Conservation (phyloP, 2,797 vertebrate species). For the Oreonectes daqikongensis region DNA sequence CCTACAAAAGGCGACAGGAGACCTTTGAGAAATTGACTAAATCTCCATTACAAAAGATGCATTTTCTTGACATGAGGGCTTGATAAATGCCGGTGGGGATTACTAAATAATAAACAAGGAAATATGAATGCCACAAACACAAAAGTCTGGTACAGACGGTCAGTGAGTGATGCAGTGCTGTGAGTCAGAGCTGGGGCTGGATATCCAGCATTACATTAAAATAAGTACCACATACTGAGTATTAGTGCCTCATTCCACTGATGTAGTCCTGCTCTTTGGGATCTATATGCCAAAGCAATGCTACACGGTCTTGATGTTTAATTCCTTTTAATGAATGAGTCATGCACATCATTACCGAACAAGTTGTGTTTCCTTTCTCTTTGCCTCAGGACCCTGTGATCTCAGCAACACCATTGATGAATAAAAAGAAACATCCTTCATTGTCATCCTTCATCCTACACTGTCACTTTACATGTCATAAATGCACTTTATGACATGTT, state of each 20-base stretch:
- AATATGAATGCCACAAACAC: neutral
- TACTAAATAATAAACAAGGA: neutral
- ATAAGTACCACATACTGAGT: neutral
- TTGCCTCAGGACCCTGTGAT: neutral
- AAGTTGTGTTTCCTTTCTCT: neutral
- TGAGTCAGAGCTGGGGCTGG: neutral
- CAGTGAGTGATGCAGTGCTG: neutral
- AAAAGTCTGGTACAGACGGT: neutral
- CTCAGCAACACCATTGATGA: neutral
- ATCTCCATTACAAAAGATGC: neutral
- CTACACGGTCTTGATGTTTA: neutral
- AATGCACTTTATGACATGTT: too few relatives aligned
- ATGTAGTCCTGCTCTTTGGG: neutral
- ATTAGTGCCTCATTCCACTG: neutral
- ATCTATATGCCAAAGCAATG: neutral
- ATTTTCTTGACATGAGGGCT: neutral
- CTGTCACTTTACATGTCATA: neutral
- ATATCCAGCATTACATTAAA: neutral
- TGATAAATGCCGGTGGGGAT: neutral
- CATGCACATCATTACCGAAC: slow-evolving; percentile 17
- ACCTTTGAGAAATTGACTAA: neutral
- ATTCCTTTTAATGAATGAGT: slow-evolving; percentile 23
- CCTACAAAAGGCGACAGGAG: neutral
- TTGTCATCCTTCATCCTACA: neutral
- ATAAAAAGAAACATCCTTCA: neutral